phyloP scores from a whole-genome alignment of 2,888 invertebrate genomes.

The Drosophila kanekoi region DNA sequence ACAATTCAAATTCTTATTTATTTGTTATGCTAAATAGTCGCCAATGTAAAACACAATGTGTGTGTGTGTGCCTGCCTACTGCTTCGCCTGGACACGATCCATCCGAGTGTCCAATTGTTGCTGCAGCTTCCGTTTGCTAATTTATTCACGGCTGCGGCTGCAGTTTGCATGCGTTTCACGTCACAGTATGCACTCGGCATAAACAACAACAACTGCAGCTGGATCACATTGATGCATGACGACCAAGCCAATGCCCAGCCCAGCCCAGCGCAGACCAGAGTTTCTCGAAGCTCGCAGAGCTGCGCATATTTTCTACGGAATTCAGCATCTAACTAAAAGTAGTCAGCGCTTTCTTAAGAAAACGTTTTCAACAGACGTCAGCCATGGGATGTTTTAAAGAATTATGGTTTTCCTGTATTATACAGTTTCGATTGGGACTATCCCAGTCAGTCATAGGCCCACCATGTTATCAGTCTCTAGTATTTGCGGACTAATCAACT shows the following conservation, averaged over 20 bases:
- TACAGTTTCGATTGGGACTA: conserved; percentile 4
- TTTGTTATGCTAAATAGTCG: conserved; percentile 68
- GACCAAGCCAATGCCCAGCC: background rate
- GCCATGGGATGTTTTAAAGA: background rate
- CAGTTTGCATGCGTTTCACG: conserved; percentile 44
- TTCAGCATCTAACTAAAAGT: background rate
- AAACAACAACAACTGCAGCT: conserved; percentile 12
- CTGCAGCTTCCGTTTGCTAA: conserved; percentile 45
- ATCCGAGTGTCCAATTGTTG: conserved; percentile 3
- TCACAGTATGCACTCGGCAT: conserved; percentile 28
- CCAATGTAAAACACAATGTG: conserved; percentile 29
- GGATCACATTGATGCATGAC: conserved; percentile 11
- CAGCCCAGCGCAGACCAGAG: background rate
- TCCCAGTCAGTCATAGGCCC: conserved; percentile 1
- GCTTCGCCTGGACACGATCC: background rate
- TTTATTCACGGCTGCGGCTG: background rate
- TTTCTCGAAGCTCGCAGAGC: background rate
- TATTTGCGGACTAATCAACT: background rate
- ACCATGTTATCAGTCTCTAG: conserved; percentile 9
- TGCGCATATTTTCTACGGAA: conserved; percentile 12
- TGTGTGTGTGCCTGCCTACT: conserved; percentile 2
- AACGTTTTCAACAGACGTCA: background rate
- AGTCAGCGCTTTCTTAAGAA: no score
- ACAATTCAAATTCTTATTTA: conserved; percentile 57
- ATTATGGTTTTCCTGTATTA: background rate